Base-by-base conservation (phyloP, 2,888 invertebrate genomes). In the Morpho helenor region DNA sequence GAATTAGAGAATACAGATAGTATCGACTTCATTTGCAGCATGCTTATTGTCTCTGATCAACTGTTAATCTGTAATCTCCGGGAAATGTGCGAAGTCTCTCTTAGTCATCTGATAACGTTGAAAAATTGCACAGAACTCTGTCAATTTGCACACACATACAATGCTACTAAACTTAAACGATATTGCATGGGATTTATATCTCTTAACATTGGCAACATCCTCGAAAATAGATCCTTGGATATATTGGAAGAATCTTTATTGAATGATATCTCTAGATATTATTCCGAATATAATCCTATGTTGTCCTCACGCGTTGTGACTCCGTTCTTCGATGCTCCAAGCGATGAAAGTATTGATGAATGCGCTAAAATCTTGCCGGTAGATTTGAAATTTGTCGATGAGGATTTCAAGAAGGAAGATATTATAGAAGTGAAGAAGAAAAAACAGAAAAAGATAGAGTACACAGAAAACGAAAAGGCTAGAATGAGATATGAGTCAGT, bases 31-130 rank as follows among this genome's bases (percentile, higher is more conserved):
- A 91, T 95, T 64, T 95, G 94, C 78, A 94, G 95, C 74, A 91
- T 96, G 74, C 88, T 97, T 31, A 93, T 95, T 7, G 92, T 95
- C 8, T 94, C 96, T 31, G 97, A 97, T 77, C 96, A 97, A 72
- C 91, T 96, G 42, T 93, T 97, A 64, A 93, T 96, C 7, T 86
- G 91, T 2, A 83, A 94, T 8, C 86, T 97, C 8, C 93, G 94
- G 66, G 93, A 95, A 76, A 91, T 95, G 80, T 94, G 96, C 80
- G 95, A 95, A 78, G 84, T 93, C 2, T 84, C 94, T 0, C 78
- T 96, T 42, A 90, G 93, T 0, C 92, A 92, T 60, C 82, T 94
- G 57, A 84, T 97, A 3, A 94, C 93, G 1, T 82, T 97, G 59
- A 94, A 94, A 73, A 97, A 96, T 81, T 95, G 94, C 59, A 91